These are phyloP conservation scores for Halocynthia roretzi DNA, from an alignment of 23 tunicate species.

Conservation along the genomic window DNA sequence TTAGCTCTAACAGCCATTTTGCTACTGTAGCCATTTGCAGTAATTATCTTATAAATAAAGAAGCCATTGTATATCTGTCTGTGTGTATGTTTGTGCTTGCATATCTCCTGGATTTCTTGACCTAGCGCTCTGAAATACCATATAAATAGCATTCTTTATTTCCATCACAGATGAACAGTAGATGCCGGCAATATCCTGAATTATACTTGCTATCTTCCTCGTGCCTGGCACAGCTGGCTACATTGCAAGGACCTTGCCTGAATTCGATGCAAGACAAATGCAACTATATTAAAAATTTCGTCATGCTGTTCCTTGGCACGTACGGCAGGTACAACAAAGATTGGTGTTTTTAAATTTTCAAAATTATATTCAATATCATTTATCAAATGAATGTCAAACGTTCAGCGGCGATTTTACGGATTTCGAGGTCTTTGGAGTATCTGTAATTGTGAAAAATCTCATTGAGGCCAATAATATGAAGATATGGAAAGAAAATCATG, in stretches of 20 bases:
- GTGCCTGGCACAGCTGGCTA: slow-evolving; percentile 68
- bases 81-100: no score
- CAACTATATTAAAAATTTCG: slow-evolving; percentile 21
- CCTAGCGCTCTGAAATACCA: no score
- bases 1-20: no score
- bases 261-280: background rate
- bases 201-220: slow-evolving; percentile 20
- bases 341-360: no score
- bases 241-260: slow-evolving; percentile 50
- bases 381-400: no score
- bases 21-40: no score
- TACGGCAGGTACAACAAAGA: slow-evolving; percentile 27
- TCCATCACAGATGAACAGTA: background rate
- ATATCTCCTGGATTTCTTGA: no score
- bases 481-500: slow-evolving; percentile 37
- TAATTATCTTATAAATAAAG: no score
- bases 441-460: slow-evolving; percentile 44
- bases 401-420: background rate
- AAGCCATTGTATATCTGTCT: no score
- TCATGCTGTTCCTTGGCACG: slow-evolving; percentile 41
- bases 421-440: slow-evolving; percentile 43
- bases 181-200: background rate
- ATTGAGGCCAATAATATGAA: slow-evolving; percentile 40
- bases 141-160: no score
- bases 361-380: no score